A percentile compares a stretch with the other conserved stretches of the same genome.
Evolutionary conservation across 2,888 invertebrate species (phyloP).

Genomic region (Andrena hattorfiana): DNA sequence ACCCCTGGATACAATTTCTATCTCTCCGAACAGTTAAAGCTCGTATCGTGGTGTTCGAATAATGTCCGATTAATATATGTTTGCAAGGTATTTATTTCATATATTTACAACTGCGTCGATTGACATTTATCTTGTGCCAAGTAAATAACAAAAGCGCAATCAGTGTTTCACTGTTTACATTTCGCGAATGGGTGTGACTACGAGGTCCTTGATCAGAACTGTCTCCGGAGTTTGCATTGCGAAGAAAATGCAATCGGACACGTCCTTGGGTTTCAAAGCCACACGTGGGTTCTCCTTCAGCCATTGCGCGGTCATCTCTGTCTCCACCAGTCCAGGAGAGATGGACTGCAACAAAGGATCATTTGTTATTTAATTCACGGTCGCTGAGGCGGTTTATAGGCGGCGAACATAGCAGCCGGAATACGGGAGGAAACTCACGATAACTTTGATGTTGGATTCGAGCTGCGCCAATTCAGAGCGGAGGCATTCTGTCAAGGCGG

Average conservation of each 20-base stretch:
- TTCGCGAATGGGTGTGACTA: conserved; percentile 69
- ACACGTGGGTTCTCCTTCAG: conserved; percentile 71
- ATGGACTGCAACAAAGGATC: conserved; percentile 85
- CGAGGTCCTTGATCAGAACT: conserved; percentile 69
- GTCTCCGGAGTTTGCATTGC: conserved; percentile 80
- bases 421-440: conserved; percentile 67
- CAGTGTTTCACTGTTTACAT: conserved; percentile 3
- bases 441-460: conserved; percentile 80
- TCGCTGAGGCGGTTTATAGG: not conserved
- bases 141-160: not conserved
- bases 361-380: not conserved
- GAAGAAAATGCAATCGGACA: conserved; percentile 83
- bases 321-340: conserved; percentile 88
- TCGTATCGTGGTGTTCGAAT: not conserved
- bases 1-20: not conserved
- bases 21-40: not conserved
- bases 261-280: conserved; percentile 82
- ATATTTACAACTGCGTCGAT: conserved; percentile 30
- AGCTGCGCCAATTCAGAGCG: conserved; percentile 83
- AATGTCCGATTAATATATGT: not conserved
- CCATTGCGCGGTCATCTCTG: conserved; percentile 84
- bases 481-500: conserved; percentile 84
- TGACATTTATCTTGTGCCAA: conserved; percentile 1
- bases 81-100: conserved; percentile 41
- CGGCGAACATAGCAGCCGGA: not conserved